Evolutionary conservation across 2,797 vertebrate species (phyloP).

Genomic region (Pithecia hirsuta): DNA sequence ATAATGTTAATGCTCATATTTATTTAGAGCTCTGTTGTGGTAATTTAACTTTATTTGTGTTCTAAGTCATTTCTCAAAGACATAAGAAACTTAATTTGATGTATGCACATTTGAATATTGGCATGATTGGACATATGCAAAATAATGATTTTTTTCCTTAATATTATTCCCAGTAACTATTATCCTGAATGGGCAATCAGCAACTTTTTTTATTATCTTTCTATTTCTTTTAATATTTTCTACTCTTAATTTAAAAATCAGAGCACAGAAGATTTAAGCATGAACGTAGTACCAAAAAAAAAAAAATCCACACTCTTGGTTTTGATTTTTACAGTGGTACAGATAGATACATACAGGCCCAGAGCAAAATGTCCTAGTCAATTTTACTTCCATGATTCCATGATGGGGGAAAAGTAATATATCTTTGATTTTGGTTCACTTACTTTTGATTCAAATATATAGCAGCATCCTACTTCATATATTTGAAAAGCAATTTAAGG

Average conservation of each 20-base stretch:
- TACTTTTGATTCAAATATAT: slow-evolving; percentile 39
- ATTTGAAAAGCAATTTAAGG: slow-evolving; percentile 65
- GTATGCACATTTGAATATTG: background rate
- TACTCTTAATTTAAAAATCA: background rate
- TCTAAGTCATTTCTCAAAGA: background rate
- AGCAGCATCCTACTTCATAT: background rate
- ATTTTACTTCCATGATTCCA: slow-evolving; percentile 35
- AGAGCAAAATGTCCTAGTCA: background rate
- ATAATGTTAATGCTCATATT: background rate
- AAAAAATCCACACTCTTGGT: background rate
- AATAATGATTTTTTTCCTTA: background rate
- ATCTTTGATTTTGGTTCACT: background rate
- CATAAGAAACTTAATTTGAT: slow-evolving; percentile 15
- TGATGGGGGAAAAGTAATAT: background rate
- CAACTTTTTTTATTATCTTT: background rate
- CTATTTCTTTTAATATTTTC: slow-evolving; percentile 16
- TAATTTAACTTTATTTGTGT: background rate
- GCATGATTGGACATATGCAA: background rate
- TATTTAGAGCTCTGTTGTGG: background rate
- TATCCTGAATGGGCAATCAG: background rate
- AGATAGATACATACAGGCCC: background rate
- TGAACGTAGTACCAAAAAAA: background rate
- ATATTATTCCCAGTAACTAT: background rate
- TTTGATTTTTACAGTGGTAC: slow-evolving; percentile 32
- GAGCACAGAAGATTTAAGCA: background rate